Conservation (phyloP, 1,140 invertebrate genomes). For the Dermatophagoides farinae region DNA sequence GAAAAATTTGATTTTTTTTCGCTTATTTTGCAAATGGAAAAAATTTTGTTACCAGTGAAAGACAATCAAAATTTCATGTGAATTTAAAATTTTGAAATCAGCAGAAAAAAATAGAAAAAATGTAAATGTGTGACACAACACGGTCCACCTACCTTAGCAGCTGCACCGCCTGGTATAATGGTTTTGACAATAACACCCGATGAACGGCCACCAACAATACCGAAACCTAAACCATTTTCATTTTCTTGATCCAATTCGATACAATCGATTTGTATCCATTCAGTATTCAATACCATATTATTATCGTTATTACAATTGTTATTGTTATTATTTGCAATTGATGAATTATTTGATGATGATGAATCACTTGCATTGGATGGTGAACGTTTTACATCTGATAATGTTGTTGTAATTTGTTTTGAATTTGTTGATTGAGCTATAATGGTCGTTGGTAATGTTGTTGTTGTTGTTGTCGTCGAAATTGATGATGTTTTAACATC, state of each 20-base stretch:
- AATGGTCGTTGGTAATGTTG: not conserved
- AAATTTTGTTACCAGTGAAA: too few species aligned
- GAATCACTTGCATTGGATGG: slow-evolving; percentile 47
- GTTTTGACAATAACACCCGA: slow-evolving; percentile 95
- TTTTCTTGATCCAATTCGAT: slow-evolving; percentile 88
- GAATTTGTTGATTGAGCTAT: not conserved
- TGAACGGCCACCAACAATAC: slow-evolving; percentile 77
- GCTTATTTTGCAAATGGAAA: too few species aligned
- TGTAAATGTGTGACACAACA: not conserved
- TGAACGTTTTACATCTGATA: slow-evolving; percentile 31
- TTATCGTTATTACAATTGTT: slow-evolving; percentile 30
- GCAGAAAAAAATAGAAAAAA: not conserved
- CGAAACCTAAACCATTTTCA: slow-evolving; percentile 70
- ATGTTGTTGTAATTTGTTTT: not conserved
- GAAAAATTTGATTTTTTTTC: too few species aligned
- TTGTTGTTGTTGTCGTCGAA: not conserved
- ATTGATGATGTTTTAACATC: not conserved
- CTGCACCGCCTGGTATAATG: slow-evolving; percentile 69
- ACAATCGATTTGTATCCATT: slow-evolving; percentile 88
- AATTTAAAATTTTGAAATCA: too few species aligned
- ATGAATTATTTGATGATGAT: slow-evolving; percentile 29
- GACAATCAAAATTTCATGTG: too few species aligned
- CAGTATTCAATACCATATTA: slow-evolving; percentile 60
- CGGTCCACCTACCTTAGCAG: slow-evolving; percentile 50
- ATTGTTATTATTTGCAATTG: slow-evolving; percentile 20